Conservation (phyloP, 2,888 invertebrate species). For the Bibio marci region DNA sequence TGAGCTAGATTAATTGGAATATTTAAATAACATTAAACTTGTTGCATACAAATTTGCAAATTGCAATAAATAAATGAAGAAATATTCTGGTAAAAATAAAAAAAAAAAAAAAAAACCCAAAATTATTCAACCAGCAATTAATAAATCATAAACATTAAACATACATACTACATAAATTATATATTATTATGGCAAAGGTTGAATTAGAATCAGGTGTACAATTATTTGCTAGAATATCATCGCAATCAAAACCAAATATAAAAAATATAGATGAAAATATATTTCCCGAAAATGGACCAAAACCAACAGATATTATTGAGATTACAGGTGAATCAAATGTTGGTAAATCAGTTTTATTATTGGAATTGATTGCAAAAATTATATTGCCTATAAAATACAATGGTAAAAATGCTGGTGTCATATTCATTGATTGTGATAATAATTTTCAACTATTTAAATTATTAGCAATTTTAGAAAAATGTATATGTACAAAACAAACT, state of each 20-base stretch:
- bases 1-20: too few relatives aligned
- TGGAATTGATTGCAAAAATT: slow-evolving; percentile 30
- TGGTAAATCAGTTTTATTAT: slow-evolving; percentile 32
- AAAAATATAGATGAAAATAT: background rate
- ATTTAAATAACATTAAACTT: too few relatives aligned
- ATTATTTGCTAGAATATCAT: slow-evolving; percentile 5
- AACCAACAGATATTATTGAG: slow-evolving; percentile 29
- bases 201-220: slow-evolving; percentile 7
- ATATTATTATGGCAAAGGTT: too few relatives aligned
- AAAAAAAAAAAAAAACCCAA: too few relatives aligned
- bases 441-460: slow-evolving; percentile 27
- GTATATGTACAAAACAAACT: background rate
- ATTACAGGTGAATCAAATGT: slow-evolving; percentile 29
- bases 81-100: too few relatives aligned
- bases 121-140: too few relatives aligned
- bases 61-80: too few relatives aligned
- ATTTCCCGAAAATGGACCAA: slow-evolving; percentile 19
- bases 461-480: background rate
- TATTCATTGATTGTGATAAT: slow-evolving; percentile 33
- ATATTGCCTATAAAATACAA: slow-evolving; percentile 26
- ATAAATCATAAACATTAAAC: too few relatives aligned
- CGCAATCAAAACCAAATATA: slow-evolving; percentile 5
- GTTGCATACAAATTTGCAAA: too few relatives aligned
- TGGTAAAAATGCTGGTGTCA: slow-evolving; percentile 28
- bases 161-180: too few relatives aligned